These are phyloP conservation scores for Harmothoe impar DNA, from an alignment of 2,888 invertebrate genomes.

Conservation along the genomic window DNA sequence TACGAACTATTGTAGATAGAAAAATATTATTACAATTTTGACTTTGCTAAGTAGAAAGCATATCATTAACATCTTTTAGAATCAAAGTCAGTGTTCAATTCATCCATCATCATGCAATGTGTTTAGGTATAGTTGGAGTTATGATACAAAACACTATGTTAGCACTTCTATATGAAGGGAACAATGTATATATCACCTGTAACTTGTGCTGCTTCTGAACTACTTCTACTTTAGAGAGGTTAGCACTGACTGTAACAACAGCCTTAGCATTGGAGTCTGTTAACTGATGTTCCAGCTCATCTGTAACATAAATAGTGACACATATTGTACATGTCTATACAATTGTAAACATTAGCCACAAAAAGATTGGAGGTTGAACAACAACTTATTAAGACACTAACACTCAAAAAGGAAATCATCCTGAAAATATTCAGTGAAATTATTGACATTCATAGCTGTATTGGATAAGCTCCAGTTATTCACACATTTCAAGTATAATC, in stretches of 20 bases:
- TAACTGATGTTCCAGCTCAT: background rate
- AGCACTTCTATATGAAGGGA: background rate
- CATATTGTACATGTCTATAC: no score
- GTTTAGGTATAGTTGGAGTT: no score
- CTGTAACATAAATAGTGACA: background rate
- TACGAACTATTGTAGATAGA: background rate
- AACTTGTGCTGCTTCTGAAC: background rate
- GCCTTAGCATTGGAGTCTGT: slow-evolving; percentile 8
- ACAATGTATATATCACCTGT: background rate
- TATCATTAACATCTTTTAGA: no score
- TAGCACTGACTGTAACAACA: background rate
- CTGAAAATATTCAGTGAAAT: background rate
- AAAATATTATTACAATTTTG: no score
- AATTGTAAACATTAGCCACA: no score
- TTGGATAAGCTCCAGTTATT: background rate
- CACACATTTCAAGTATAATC: no score
- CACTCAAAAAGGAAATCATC: background rate
- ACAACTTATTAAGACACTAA: background rate
- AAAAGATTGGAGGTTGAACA: background rate
- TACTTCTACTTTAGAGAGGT: background rate
- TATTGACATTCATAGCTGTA: background rate
- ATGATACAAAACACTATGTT: no score
- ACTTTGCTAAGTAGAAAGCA: no score
- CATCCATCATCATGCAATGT: no score
- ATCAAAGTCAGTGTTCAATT: no score